Evolutionary conservation across 1,140 invertebrate genomes (phyloP).

Genomic region (Alviniconcha marisindica): DNA sequence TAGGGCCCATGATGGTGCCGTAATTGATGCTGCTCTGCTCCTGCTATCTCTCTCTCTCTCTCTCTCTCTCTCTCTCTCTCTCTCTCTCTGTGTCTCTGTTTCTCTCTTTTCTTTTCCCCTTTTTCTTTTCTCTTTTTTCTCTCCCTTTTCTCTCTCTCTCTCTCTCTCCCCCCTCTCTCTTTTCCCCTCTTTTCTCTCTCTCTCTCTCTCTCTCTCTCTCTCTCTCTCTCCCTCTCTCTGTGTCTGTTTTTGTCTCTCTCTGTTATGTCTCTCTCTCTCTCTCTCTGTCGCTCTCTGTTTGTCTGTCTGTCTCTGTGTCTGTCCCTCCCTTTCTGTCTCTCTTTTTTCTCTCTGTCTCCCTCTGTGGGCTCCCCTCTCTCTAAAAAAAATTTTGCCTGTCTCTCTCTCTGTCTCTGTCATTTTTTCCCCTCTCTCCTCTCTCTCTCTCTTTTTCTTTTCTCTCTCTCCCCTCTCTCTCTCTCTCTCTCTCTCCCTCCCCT

Average conservation of each 20-base stretch:
- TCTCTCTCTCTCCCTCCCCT: not conserved
- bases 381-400: not conserved
- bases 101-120: not conserved
- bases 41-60: slow-evolving; percentile 17
- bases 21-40: too few relatives aligned
- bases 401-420: not conserved
- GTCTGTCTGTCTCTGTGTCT: not conserved
- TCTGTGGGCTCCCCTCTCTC: not conserved
- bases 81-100: not conserved
- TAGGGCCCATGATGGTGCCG: too few relatives aligned
- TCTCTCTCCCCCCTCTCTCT: not conserved
- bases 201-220: not conserved
- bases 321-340: not conserved
- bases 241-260: not conserved
- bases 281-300: not conserved
- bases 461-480: not conserved
- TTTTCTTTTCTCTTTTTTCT: not conserved
- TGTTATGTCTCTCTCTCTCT: not conserved
- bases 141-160: slow-evolving; percentile 11
- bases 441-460: not conserved
- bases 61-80: slow-evolving; percentile 20
- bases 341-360: slow-evolving; percentile 14
- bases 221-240: not conserved
- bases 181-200: not conserved
- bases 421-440: slow-evolving; percentile 15